Evolutionary conservation across 2,113 vertebrate species (phyloP), one percentile per base, ranked within the genome.

Genomic region (Forbesichthys agassizii): DNA sequence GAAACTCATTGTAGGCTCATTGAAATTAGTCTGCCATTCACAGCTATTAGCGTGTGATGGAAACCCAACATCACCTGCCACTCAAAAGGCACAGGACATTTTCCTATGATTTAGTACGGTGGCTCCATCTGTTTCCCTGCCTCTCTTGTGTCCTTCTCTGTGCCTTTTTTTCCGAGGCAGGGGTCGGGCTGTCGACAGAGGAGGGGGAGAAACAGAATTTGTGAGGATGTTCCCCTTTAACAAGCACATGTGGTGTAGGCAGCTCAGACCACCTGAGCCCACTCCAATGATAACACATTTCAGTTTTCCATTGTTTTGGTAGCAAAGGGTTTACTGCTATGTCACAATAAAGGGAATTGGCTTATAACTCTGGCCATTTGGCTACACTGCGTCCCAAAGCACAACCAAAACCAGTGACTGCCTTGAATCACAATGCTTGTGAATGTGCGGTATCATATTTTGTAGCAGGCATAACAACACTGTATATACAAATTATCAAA

Each of bases 1-100:
- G 36, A 42, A 42, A 42, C 36, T 42, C 36, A 42, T 6, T 12
- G 67, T 53, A 52, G 66, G 51, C 71, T 74, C 71, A 1, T 36
- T 77, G 68, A 77, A 70, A 76, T 63, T 68, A 70, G 11, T 5
- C 49, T 42, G 36, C 5, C 36, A 42, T 83, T 78, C 80, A 84
- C 84, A 79, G 75, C 69, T 68, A 82, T 78, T 75, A 48, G 73
- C 82, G 61, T 62, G 64, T 79, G 73, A 85, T 74, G 72, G 68
- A 68, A 85, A 61, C 80, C 79, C 79, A 65, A 74, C 65, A 77
- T 82, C 68, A 59, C 71, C 66, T 59, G 59, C 75, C 78, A 80
- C 51, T 75, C 71, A 78, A 75, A 77, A 83, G 76, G 68, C 71
- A 83, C 11, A 49, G 71, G 65, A 63, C 47, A 60, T 72, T 66